Evolutionary conservation across 23 tunicate genomes (phyloP), one percentile per base, ranked within the genome.

Genomic region (Ascidia mentula): DNA sequence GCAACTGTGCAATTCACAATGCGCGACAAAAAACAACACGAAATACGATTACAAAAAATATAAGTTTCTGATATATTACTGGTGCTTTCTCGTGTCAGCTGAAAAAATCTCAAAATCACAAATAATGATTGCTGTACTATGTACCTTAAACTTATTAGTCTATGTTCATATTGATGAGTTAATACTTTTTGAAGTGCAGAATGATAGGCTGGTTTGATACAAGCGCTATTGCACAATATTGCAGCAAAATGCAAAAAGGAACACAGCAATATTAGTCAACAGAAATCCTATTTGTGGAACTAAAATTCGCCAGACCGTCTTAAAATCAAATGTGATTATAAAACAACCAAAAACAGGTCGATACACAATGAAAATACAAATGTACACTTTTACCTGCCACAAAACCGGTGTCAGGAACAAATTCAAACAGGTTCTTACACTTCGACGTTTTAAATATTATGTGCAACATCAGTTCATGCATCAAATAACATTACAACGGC

Each of bases 151-250:
- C 65, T 53, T 3, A 5, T 1, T 28, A 42, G 12, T 12, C 53
- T 42, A 9, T 53, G 13, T 53, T 20, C 65, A 53, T 28, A 53
- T 53, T 53, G 13, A 26, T 28, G 24, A 9, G 4, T 3, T 53
- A 53, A 53, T 53, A 53, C 65, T 53, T 53, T 9, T 5, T 53
- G 12, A 53, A 53, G 65, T 53, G 65, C 65, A 53, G 65, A 53
- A 20, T 9, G 24, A 53, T 53, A 53, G 65, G 13, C 65, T 53
- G 65, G 4, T 28, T 53, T 53, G 12, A 20, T 53, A 5, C 4
- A 53, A 53, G n/a, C n/a, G n/a, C n/a, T 53, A 53, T 53, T 53
- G 65, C 65, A 53, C 65, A 9, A 53, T 53, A 53, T n/a, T n/a
- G n/a, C n/a, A n/a, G n/a, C n/a, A n/a, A n/a, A n/a, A n/a, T n/a